These are phyloP conservation scores for Folsomia manolachei DNA, from an alignment of 2,888 invertebrate species.

Conservation along the genomic window DNA sequence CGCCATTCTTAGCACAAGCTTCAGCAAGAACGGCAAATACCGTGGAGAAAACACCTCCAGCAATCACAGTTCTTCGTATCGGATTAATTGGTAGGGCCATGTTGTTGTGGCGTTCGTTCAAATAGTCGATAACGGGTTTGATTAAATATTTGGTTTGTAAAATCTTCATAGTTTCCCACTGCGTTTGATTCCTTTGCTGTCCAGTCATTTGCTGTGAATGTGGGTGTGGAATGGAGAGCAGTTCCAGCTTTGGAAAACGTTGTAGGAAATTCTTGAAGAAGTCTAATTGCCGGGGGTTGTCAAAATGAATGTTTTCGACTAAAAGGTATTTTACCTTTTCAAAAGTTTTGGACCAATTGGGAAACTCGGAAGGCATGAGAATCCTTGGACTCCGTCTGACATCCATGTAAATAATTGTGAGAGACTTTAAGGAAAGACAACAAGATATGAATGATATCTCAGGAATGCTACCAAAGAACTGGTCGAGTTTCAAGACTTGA, in stretches of 20 bases:
- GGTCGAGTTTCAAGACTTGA: constrained; percentile 8
- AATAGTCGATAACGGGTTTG: constrained; percentile 12
- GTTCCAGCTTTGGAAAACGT: constrained; percentile 12
- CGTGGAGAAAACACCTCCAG: constrained; percentile 6
- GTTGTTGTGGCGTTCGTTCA: constrained; percentile 13
- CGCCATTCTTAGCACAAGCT: constrained; percentile 15
- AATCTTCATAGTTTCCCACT: constrained; percentile 11
- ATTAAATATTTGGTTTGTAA: constrained; percentile 14
- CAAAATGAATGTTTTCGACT: not conserved
- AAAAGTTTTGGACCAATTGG: constrained; percentile 9
- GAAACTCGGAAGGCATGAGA: constrained; percentile 14
- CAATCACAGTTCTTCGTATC: constrained; percentile 10
- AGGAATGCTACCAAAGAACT: constrained; percentile 9
- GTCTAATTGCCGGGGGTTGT: not conserved
- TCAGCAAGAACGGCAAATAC: constrained; percentile 10
- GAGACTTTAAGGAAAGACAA: constrained; percentile 10
- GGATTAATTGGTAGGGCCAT: constrained; percentile 13
- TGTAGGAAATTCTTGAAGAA: constrained; percentile 17
- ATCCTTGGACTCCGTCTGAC: constrained; percentile 2
- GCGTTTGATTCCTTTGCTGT: not conserved
- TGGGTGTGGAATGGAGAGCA: not conserved
- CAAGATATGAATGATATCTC: constrained; percentile 17
- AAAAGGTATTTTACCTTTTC: not conserved
- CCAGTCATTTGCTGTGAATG: not conserved
- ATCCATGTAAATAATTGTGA: constrained; percentile 13